phyloP scores from a whole-genome alignment of 2,888 invertebrate species.

The Eupithecia insigniata region DNA sequence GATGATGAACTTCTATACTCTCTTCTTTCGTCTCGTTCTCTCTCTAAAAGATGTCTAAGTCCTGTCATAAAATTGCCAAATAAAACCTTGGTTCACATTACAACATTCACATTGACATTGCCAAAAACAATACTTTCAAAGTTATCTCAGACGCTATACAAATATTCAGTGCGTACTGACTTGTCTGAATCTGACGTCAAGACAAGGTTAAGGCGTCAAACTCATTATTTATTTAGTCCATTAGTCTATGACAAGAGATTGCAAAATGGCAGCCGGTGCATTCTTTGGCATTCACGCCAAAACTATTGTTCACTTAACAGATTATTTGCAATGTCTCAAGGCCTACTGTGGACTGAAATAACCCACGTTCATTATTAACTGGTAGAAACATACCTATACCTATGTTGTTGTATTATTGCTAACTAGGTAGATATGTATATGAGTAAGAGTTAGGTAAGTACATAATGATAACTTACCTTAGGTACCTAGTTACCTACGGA shows the following conservation, averaged over 20 bases:
- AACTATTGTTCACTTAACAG: slow-evolving; percentile 51
- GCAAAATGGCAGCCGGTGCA: slow-evolving; percentile 49
- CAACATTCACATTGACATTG: no score
- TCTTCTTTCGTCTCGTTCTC: no score
- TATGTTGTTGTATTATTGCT: no score
- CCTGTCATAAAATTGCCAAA: background rate
- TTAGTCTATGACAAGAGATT: slow-evolving; percentile 47
- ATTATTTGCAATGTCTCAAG: slow-evolving; percentile 53
- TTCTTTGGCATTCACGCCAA: slow-evolving; percentile 66
- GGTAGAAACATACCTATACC: background rate
- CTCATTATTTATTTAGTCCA: slow-evolving; percentile 19
- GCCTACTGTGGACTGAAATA: slow-evolving; percentile 8
- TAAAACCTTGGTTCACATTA: background rate
- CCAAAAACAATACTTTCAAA: slow-evolving; percentile 12
- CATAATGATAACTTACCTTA: background rate
- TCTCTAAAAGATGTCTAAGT: no score
- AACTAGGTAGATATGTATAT: no score
- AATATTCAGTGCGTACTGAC: slow-evolving; percentile 32
- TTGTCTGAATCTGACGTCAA: slow-evolving; percentile 45
- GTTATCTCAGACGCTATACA: slow-evolving; percentile 5
- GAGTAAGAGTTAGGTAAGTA: no score
- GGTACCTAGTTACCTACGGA: no score
- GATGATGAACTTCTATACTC: no score
- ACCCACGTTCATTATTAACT: background rate
- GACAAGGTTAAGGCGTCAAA: slow-evolving; percentile 46